Conservation (phyloP, 1,140 invertebrate species). For the Drosophila arizonae region DNA sequence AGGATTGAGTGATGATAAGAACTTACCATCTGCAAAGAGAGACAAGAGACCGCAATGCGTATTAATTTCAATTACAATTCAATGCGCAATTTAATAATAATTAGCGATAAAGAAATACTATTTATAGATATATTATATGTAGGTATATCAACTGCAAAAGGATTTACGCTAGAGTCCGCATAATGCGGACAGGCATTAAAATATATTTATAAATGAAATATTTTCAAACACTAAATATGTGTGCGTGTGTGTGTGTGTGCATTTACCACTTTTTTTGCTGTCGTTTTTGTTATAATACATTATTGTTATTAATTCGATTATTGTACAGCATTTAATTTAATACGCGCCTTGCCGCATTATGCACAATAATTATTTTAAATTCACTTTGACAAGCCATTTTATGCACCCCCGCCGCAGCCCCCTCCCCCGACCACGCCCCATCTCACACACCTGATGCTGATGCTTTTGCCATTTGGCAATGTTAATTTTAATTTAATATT, state of each 20-base stretch:
- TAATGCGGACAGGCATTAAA: slow-evolving; percentile 22
- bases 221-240: background rate
- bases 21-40: slow-evolving; percentile 81
- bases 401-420: slow-evolving; percentile 11
- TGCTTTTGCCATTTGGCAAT: slow-evolving; percentile 44
- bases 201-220: slow-evolving; percentile 52
- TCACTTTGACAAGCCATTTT: slow-evolving; percentile 77
- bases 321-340: slow-evolving; percentile 80
- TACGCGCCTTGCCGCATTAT: slow-evolving; percentile 73
- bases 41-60: slow-evolving; percentile 8
- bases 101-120: slow-evolving; percentile 24
- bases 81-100: slow-evolving; percentile 39
- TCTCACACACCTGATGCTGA: background rate
- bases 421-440: too few species aligned
- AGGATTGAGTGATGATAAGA: slow-evolving; percentile 83
- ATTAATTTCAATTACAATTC: slow-evolving; percentile 32
- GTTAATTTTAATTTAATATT: slow-evolving; percentile 82
- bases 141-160: background rate
- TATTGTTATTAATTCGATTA: slow-evolving; percentile 78
- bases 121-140: background rate
- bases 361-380: slow-evolving; percentile 81
- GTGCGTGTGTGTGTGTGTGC: slow-evolving; percentile 13
- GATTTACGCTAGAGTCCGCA: slow-evolving; percentile 6
- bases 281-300: slow-evolving; percentile 29
- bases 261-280: slow-evolving; percentile 17